phyloP scores from a whole-genome alignment of 1,140 invertebrate genomes.

The Polyergus mexicanus region DNA sequence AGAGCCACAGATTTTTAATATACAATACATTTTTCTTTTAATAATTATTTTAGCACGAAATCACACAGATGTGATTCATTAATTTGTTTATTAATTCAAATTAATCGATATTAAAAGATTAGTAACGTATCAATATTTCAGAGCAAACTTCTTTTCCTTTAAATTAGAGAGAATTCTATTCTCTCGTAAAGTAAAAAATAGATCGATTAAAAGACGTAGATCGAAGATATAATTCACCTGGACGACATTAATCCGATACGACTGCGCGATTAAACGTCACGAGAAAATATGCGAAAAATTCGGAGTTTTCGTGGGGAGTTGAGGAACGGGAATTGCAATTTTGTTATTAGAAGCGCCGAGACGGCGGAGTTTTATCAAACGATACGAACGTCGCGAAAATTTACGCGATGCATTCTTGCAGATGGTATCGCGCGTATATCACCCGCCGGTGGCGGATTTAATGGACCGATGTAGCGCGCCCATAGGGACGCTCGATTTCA shows the following conservation, averaged over 20 bases:
- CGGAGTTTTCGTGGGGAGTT: not conserved
- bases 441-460: slow-evolving; percentile 60
- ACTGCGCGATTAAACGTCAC: slow-evolving; percentile 26
- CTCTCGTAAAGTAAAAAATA: not conserved
- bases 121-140: not conserved
- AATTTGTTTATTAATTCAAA: not conserved
- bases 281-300: slow-evolving; percentile 27
- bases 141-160: not conserved
- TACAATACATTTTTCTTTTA: no score
- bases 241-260: slow-evolving; percentile 11
- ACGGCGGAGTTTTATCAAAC: slow-evolving; percentile 63
- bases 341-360: slow-evolving; percentile 57
- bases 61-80: not conserved
- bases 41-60: not conserved
- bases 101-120: not conserved
- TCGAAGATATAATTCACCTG: slow-evolving; percentile 22
- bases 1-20: not conserved
- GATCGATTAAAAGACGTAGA: not conserved
- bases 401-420: slow-evolving; percentile 51
- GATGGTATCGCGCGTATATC: slow-evolving; percentile 63
- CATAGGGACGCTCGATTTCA: slow-evolving; percentile 60
- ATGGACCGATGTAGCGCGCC: slow-evolving; percentile 49
- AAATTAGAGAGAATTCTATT: not conserved
- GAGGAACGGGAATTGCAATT: slow-evolving; percentile 28
- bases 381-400: slow-evolving; percentile 53